Evolutionary conservation across 2,113 vertebrate genomes (phyloP).

Genomic region (Plotosus lineatus): DNA sequence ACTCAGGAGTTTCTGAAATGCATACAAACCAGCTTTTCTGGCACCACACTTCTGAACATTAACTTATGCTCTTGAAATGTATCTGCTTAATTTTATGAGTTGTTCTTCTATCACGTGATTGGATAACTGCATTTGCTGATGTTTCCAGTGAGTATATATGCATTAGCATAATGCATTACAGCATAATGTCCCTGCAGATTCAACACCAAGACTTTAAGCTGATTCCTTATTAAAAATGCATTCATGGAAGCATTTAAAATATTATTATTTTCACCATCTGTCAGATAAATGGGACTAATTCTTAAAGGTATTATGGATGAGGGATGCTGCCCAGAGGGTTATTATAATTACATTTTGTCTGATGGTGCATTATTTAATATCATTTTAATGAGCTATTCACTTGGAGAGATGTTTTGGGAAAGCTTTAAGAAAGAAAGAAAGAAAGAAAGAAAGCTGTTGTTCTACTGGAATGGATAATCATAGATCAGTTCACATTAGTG

Average conservation of each 20-base stretch:
- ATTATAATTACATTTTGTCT: background rate
- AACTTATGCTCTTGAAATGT: background rate
- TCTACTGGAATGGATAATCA: background rate
- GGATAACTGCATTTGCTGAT: background rate
- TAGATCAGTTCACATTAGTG: background rate
- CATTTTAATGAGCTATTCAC: background rate
- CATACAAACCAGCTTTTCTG: background rate
- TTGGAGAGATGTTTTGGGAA: background rate
- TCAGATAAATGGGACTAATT: background rate
- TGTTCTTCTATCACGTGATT: background rate
- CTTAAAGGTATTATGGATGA: background rate
- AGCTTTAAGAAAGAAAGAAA: background rate
- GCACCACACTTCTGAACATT: background rate
- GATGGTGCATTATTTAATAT: background rate
- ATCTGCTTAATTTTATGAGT: background rate
- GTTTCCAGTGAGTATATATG: background rate
- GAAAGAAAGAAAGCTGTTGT: background rate
- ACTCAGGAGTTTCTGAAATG: background rate
- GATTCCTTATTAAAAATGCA: conserved; percentile 4
- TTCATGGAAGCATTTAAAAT: background rate
- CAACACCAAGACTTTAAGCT: background rate
- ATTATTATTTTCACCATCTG: background rate
- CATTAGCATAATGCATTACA: background rate
- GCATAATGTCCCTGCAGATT: background rate
- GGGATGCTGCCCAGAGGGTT: background rate